These are phyloP conservation scores for Antheraea yamamai DNA, from an alignment of 2,888 invertebrate genomes.

Conservation along the genomic window DNA sequence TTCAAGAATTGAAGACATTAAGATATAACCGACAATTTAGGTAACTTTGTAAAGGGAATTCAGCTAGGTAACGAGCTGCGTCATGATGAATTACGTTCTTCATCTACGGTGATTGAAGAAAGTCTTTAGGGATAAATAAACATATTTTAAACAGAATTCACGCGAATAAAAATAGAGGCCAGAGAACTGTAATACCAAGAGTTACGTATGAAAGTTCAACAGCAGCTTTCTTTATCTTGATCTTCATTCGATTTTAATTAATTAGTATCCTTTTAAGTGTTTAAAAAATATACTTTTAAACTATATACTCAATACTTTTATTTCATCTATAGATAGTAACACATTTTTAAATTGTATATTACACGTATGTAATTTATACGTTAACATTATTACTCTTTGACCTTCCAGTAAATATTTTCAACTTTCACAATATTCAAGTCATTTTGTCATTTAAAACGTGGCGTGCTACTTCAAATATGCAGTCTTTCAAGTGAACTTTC, in stretches of 20 bases:
- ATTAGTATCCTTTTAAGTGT: too few species aligned
- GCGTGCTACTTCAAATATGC: constrained; percentile 40
- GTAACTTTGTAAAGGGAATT: neutral
- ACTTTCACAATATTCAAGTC: constrained; percentile 38
- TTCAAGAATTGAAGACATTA: neutral
- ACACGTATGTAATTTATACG: neutral
- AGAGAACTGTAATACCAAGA: neutral
- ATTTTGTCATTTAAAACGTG: constrained; percentile 36
- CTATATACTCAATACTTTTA: neutral
- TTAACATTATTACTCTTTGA: constrained; percentile 30
- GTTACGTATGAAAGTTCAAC: too few species aligned
- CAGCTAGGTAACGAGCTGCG: neutral
- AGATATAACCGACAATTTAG: constrained; percentile 1
- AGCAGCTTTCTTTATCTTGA: neutral
- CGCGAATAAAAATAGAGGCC: neutral
- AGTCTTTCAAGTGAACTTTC: constrained; percentile 42
- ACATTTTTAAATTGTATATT: neutral
- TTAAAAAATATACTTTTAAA: neutral
- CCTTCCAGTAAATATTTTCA: constrained; percentile 38
- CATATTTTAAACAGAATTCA: neutral
- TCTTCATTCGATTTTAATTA: neutral
- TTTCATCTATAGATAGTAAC: neutral
- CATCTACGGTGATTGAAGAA: neutral
- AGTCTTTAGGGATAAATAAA: neutral
- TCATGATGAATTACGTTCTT: neutral